Evolutionary conservation across 2,888 invertebrate species (phyloP), one percentile per base, ranked within the genome.

Genomic region (Ochropacha duplaris): DNA sequence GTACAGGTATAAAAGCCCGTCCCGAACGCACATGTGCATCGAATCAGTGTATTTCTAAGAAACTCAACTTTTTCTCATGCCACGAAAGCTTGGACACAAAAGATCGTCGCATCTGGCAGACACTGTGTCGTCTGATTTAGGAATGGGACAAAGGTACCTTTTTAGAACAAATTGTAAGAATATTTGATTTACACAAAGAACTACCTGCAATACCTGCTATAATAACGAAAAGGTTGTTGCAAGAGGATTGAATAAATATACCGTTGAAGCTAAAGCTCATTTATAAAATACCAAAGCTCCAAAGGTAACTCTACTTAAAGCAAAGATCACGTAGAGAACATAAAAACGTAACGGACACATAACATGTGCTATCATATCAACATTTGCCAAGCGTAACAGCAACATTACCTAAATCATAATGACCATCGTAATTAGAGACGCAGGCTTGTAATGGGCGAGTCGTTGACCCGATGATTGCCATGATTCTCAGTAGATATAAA

Each of bases 81-180:
- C 61, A 73, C 69, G 66, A 74, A 71, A 74, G 64, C 62, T 49
- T 52, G 61, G 68, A 73, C 69, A 87, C 83, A 88, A 87, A 78
- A 69, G 74, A 49, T 52, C 61, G 63, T 65, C 74, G 80, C 85
- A 89, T 89, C 89, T 89, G 89, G 82, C 83, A 90, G 90, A 90
- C 90, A 79, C 65, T 61, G 76, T 81, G 90, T 87, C 90, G 88
- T 84, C 87, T 71, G 64, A 57, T 64, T 64, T 57, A 57, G 62
- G 57, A 44, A 49, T 54, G 59, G 61, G 62, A 88, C 86, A 88
- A 88, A 81, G 65, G 73, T 62, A 61, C 61, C 62, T 61, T 64
- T 58, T 55, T 68, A 64, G 65, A 59, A 60, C 61, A 55, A 49
- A 64, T 64, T 66, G 65, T 72, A 60, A 61, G 64, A 67, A 70